Percentiles rank a stretch among this genome's conserved stretches.
These are phyloP conservation scores for Drosophila burlai DNA, from an alignment of 1,140 invertebrate genomes.

Conservation along the genomic window DNA sequence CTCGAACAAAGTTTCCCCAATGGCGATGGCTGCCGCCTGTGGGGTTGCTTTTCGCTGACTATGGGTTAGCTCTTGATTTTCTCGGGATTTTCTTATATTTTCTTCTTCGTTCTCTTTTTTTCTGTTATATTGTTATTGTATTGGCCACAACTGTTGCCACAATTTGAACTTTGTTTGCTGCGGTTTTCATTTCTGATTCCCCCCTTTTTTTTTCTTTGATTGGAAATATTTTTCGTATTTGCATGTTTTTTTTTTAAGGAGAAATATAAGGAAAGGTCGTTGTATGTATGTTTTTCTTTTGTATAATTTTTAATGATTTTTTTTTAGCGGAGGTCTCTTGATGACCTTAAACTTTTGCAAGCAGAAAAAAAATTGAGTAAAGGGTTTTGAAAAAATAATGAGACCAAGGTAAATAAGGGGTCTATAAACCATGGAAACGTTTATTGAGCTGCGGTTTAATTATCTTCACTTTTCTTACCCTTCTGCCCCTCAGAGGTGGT, in stretches of 20 bases:
- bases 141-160: conserved; percentile 62
- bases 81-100: conserved; percentile 31
- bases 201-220: conserved; percentile 35
- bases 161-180: conserved; percentile 67
- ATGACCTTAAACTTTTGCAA: conserved; percentile 37
- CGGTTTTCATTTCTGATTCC: conserved; percentile 50
- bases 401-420: conserved; percentile 21
- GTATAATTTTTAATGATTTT: conserved; percentile 30
- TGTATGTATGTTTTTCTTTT: conserved; percentile 11
- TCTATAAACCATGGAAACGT: conserved; percentile 19
- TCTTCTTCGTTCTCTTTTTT: conserved; percentile 37
- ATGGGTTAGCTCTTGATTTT: conserved; percentile 33
- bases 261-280: conserved; percentile 2
- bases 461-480: conserved; percentile 25
- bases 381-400: conserved; percentile 17
- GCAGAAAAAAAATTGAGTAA: conserved; percentile 1
- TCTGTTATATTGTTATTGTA: conserved; percentile 62
- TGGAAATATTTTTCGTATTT: conserved; percentile 45
- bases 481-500: not conserved
- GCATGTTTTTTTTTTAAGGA: conserved; percentile 9
- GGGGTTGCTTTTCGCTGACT: conserved; percentile 24
- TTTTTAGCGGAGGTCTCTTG: conserved; percentile 8
- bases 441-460: conserved; percentile 6
- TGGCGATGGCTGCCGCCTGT: not conserved
- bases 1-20: conserved; percentile 32